Evolutionary conservation across 1,140 invertebrate species (phyloP), one percentile per base, ranked within the genome.

Genomic region (Dendrolimus kikuchii): DNA sequence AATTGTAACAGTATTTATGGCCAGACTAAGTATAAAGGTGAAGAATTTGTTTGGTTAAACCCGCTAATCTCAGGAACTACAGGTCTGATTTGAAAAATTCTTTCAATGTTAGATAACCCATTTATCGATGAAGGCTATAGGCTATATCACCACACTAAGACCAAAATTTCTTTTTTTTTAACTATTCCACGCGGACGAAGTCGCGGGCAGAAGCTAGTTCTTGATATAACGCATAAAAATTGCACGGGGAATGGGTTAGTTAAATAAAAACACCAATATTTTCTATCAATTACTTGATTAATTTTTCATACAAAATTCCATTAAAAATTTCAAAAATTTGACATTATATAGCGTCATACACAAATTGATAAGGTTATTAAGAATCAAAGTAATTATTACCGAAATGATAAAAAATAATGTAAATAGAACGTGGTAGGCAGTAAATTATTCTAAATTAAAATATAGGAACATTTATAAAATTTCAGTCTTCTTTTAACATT

Each of bases 391-490:
- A 81, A 77, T 74, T 53, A 74, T 71, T 81, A 77, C 69, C 72
- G 69, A 77, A 70, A 69, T 59, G 77, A 73, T 79, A 82, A 81
- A 76, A 75, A 77, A 74, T 71, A 79, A 69, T 66, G 74, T 76
- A 82, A 51, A 79, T 65, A 68, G 78, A 80, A 75, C 69, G 74
- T 72, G 70, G 73, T 75, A 81, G 71, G 72, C 71, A 78, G 76
- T 79, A 82, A 85, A 83, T 81, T 83, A 85, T 81, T 80, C 79
- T 86, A 86, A 86, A 84, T 79, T 81, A 85, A 81, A 86, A 84
- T 83, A 86, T 86, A 86, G 83, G 83, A 86, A 86, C 83, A 84
- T 81, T 62, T 81, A 83, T 80, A 84, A 85, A 81, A 81, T 77
- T 79, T 86, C 83, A 86, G 83, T 86, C 83, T 86, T 82, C 72